These are phyloP conservation scores for Oryctolagus cuniculus DNA, from an alignment of 2,113 vertebrate species.

Conservation along the genomic window mOryCun1.1 NC_091436.1:168857001-168857500, in stretches of 20 bases:
- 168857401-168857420: not conserved
- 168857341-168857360: not conserved
- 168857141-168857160: not conserved
- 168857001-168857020: too few species aligned
- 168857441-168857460: not conserved
- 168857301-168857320: too few species aligned
- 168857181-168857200: not conserved
- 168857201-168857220: not conserved
- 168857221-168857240: not conserved
- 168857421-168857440: not conserved
- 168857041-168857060: not conserved
- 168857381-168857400: not conserved
- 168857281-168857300: not conserved
- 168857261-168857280: not conserved
- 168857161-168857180: not conserved
- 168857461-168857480: not conserved
- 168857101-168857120: not conserved
- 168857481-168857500: not conserved
- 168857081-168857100: not conserved
- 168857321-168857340: fast-evolving
- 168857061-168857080: not conserved
- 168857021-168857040: not conserved
- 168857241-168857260: not conserved
- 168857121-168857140: not conserved
- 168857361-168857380: not conserved